These are phyloP conservation scores for Helogale parvula DNA, from an alignment of 2,113 vertebrate species.

Conservation along the genomic window DNA sequence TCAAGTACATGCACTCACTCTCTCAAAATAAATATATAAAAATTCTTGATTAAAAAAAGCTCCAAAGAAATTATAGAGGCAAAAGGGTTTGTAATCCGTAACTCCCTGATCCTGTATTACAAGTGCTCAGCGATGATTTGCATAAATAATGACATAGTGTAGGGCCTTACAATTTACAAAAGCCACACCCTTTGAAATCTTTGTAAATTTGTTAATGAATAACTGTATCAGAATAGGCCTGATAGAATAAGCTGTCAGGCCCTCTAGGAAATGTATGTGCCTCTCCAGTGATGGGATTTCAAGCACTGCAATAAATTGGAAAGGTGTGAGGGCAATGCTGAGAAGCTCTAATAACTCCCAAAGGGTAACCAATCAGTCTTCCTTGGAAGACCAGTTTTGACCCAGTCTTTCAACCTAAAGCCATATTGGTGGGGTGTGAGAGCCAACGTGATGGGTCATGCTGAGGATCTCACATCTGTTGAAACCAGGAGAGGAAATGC, in stretches of 20 bases:
- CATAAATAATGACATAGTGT: neutral
- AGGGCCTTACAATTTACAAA: neutral
- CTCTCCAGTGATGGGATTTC: neutral
- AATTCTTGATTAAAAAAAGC: neutral
- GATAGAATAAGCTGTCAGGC: neutral
- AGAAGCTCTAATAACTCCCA: neutral
- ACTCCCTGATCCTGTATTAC: neutral
- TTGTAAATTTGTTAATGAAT: neutral
- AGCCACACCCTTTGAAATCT: neutral
- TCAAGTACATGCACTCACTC: too few species aligned
- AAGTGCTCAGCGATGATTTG: neutral
- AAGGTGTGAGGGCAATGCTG: neutral
- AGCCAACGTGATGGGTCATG: neutral
- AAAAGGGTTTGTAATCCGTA: neutral
- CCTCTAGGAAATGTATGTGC: neutral
- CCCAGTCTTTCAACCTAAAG: neutral
- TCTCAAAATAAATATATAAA: too few species aligned
- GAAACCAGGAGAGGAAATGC: neutral
- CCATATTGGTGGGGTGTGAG: neutral
- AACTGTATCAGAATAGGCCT: neutral
- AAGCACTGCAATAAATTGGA: neutral
- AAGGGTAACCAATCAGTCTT: neutral
- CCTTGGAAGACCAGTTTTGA: neutral
- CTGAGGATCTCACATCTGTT: neutral
- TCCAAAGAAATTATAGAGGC: neutral